Percentiles rank a stretch among this genome's conserved stretches.
Evolutionary conservation across 2,797 vertebrate species (phyloP).

Genomic region (Trachops cirrhosus): DNA sequence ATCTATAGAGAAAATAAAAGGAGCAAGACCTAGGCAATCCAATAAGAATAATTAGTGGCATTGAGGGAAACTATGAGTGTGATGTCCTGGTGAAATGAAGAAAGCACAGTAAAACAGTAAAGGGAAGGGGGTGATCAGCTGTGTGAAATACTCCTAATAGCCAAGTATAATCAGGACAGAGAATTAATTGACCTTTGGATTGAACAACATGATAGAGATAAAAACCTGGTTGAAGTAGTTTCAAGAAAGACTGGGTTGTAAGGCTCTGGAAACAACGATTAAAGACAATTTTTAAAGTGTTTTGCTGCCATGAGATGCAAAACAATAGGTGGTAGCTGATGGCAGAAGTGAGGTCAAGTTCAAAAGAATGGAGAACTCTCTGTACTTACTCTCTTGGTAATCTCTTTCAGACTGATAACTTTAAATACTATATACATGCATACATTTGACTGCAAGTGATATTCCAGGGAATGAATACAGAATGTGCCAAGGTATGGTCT

Average conservation of each 20-base stretch:
- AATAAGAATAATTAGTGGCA: background rate
- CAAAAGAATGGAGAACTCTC: background rate
- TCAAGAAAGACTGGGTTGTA: background rate
- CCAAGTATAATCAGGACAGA: background rate
- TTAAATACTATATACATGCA: background rate
- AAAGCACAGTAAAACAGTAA: background rate
- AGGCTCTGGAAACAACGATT: background rate
- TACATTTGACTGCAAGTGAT: background rate
- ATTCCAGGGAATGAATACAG: background rate
- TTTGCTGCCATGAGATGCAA: background rate
- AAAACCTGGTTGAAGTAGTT: background rate
- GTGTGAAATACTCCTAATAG: background rate
- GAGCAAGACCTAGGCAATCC: background rate
- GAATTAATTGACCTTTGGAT: background rate
- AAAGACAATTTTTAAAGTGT: background rate
- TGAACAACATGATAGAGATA: background rate
- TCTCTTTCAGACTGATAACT: background rate
- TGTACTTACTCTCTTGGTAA: background rate
- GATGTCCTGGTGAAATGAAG: background rate
- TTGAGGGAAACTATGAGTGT: background rate
- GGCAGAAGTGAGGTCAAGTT: background rate
- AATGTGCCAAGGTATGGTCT: background rate
- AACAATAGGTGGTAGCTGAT: background rate
- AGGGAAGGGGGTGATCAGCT: background rate
- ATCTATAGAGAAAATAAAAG: background rate